These are phyloP conservation scores for Nothura maculosa DNA, from an alignment of 2,797 vertebrate species.

Conservation along the genomic window DNA sequence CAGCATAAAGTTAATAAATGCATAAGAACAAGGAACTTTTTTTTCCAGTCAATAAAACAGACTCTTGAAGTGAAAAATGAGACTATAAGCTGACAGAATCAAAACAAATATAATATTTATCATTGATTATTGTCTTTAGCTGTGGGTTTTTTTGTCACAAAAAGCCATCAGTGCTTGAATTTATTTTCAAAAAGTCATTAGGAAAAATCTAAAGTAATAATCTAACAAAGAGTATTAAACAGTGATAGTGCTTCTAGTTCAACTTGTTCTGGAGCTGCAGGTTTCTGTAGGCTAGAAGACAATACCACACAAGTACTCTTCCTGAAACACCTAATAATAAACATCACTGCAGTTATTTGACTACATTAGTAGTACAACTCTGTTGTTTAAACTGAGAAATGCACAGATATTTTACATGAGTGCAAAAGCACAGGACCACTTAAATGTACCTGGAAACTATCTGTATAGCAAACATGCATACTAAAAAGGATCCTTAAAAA, in stretches of 20 bases:
- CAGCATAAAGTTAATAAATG: background rate
- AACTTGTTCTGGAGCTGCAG: slow-evolving; percentile 7
- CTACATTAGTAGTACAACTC: background rate
- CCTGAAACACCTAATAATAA: background rate
- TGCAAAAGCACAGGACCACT: background rate
- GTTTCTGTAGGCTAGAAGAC: background rate
- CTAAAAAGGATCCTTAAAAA: background rate
- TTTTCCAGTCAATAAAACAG: background rate
- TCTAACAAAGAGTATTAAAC: background rate
- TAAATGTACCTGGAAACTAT: background rate
- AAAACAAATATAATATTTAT: too few species aligned
- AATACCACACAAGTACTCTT: background rate
- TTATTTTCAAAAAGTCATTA: background rate
- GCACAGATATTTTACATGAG: background rate
- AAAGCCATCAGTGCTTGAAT: too few species aligned
- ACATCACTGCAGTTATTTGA: background rate
- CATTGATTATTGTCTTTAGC: background rate
- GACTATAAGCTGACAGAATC: too few species aligned
- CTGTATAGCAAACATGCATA: background rate
- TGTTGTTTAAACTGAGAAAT: background rate
- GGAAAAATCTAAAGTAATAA: background rate
- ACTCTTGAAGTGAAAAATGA: too few species aligned
- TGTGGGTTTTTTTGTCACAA: background rate
- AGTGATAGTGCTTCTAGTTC: background rate
- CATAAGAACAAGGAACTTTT: background rate